Evolutionary conservation across 2,113 vertebrate genomes (phyloP).

Genomic region (Prochilodus magdalenae): DNA sequence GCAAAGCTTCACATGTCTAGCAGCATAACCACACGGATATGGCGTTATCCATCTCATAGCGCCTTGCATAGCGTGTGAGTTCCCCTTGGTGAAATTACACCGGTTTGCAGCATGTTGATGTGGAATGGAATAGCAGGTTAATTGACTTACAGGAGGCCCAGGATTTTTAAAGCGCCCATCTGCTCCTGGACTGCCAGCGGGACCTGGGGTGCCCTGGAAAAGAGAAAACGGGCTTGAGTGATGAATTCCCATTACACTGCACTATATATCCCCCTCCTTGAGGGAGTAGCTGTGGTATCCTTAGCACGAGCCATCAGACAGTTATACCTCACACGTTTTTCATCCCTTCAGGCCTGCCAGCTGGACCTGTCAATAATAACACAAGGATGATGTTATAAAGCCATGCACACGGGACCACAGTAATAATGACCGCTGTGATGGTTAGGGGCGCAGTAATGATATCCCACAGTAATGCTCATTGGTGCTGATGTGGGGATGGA

Average conservation of each 20-base stretch:
- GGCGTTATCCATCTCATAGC: too few relatives aligned
- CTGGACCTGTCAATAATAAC: slow-evolving; percentile 77
- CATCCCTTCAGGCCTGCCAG: slow-evolving; percentile 85
- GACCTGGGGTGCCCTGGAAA: slow-evolving; percentile 82
- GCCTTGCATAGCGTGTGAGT: too few relatives aligned
- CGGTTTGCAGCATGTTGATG: background rate
- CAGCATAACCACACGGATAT: too few relatives aligned
- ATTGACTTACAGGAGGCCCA: slow-evolving; percentile 85
- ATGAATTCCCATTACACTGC: too few relatives aligned
- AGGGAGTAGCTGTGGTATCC: too few relatives aligned
- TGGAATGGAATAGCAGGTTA: background rate
- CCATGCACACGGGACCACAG: too few relatives aligned
- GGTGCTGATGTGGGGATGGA: background rate
- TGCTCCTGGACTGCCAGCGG: slow-evolving; percentile 79
- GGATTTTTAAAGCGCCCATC: slow-evolving; percentile 76
- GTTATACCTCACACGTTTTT: too few relatives aligned
- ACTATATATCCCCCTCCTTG: too few relatives aligned
- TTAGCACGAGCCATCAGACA: too few relatives aligned
- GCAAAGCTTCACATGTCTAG: background rate
- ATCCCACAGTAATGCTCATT: background rate
- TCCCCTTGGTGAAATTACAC: background rate
- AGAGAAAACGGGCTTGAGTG: slow-evolving; percentile 49
- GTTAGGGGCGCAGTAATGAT: background rate
- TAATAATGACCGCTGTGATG: background rate
- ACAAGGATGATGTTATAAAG: too few relatives aligned